Evolutionary conservation across 2,113 vertebrate species (phyloP).

Genomic region (Dendrocopos noguchii): DNA sequence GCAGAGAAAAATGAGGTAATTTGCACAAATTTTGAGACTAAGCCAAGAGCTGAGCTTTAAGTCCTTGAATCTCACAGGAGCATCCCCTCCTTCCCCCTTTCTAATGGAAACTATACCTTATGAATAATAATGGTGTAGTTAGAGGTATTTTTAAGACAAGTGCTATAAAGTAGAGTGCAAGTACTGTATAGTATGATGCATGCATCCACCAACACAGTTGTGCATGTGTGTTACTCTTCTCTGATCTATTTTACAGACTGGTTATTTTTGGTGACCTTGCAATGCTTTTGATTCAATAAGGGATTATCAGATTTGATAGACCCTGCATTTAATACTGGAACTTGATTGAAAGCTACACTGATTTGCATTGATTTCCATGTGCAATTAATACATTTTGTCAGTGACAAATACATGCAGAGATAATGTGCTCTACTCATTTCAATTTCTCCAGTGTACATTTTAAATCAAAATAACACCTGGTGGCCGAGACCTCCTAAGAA

Average conservation of each 20-base stretch:
- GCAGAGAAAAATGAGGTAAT: background rate
- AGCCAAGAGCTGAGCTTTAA: background rate
- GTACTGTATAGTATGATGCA: background rate
- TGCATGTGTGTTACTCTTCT: background rate
- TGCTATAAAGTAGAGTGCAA: background rate
- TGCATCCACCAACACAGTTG: background rate
- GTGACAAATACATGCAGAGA: background rate
- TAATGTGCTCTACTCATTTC: constrained; percentile 10
- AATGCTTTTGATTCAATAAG: background rate
- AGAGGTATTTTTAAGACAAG: background rate
- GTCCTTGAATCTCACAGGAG: background rate
- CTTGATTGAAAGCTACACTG: constrained; percentile 13
- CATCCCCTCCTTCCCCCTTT: background rate
- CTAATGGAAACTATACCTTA: background rate
- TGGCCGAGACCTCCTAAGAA: background rate
- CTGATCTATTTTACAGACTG: background rate
- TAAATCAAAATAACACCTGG: constrained; percentile 44
- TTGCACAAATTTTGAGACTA: background rate
- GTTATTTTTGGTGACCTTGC: constrained; percentile 41
- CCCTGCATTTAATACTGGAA: constrained; percentile 16
- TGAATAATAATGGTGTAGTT: background rate
- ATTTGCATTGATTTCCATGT: constrained; percentile 58
- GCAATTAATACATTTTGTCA: constrained; percentile 62
- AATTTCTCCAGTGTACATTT: background rate
- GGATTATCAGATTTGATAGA: constrained; percentile 56